These are phyloP conservation scores for Laticauda laticaudata DNA, from an alignment of 2,113 vertebrate species.

Conservation along the genomic window DNA sequence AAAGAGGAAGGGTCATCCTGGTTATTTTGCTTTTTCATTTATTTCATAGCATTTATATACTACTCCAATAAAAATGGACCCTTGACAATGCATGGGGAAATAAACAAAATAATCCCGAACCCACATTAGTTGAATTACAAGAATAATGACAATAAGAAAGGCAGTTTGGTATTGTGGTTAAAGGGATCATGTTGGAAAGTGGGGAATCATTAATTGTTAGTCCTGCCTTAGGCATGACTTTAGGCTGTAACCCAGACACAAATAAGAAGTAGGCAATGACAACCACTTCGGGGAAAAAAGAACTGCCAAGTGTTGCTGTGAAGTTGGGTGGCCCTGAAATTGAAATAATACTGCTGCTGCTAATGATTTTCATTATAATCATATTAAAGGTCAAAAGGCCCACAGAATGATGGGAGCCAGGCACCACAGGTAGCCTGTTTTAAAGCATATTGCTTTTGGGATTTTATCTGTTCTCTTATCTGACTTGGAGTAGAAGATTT, in stretches of 20 bases:
- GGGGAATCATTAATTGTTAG: neutral
- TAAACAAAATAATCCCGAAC: neutral
- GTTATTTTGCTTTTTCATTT: neutral
- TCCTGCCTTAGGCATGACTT: neutral
- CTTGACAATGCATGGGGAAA: neutral
- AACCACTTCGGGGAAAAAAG: neutral
- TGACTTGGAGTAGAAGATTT: neutral
- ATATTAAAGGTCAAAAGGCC: neutral
- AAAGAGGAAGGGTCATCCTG: constrained; percentile 69
- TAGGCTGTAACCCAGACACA: neutral
- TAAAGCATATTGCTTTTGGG: neutral
- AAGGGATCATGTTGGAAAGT: neutral
- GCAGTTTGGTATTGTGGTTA: neutral
- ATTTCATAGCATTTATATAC: neutral
- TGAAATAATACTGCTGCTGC: neutral
- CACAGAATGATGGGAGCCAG: neutral
- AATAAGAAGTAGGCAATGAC: neutral
- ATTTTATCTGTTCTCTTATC: neutral
- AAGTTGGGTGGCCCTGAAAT: neutral
- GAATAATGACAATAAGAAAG: neutral
- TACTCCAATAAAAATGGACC: neutral
- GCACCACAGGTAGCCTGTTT: neutral
- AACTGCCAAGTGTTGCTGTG: neutral
- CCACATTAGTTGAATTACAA: neutral
- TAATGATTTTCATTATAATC: neutral